A percentile compares a stretch with the other conserved stretches of the same genome.
These are phyloP conservation scores for Callopanchax toddi DNA, from an alignment of 2,113 vertebrate species.

Conservation along the genomic window DNA sequence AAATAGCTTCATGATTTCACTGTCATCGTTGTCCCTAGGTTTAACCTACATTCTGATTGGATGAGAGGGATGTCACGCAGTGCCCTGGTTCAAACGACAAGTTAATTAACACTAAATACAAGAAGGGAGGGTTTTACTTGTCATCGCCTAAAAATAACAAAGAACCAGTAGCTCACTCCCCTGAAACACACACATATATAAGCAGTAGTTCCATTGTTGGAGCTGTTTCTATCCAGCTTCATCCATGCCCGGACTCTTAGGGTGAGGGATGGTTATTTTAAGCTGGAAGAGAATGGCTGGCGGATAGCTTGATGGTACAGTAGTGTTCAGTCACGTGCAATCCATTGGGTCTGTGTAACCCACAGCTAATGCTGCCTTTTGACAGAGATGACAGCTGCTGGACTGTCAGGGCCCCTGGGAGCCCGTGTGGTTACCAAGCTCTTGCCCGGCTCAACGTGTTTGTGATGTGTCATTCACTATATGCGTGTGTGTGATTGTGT, in stretches of 20 bases:
- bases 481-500: conserved; percentile 28
- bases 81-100: conserved; percentile 48
- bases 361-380: conserved; percentile 73
- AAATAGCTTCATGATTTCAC: conserved; percentile 71
- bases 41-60: conserved; percentile 73
- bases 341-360: conserved; percentile 53
- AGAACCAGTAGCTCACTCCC: too few species aligned
- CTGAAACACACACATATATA: too few species aligned
- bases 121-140: too few species aligned
- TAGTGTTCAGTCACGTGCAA: conserved; percentile 62
- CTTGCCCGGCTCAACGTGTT: conserved; percentile 46
- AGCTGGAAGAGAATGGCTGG: conserved; percentile 43
- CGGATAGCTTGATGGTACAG: conserved; percentile 45
- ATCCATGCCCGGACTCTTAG: conserved; percentile 2
- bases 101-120: conserved; percentile 44
- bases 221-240: conserved; percentile 29
- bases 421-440: conserved; percentile 40
- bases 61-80: conserved; percentile 23
- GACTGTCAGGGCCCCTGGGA: conserved; percentile 66
- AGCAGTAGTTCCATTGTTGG: not conserved
- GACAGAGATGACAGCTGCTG: conserved; percentile 77
- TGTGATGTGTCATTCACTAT: conserved; percentile 65
- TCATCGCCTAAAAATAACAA: not conserved
- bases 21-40: conserved; percentile 45
- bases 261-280: conserved; percentile 38